phyloP scores from a whole-genome alignment of 2,113 vertebrate species.

The Crypturellus undulatus region DNA sequence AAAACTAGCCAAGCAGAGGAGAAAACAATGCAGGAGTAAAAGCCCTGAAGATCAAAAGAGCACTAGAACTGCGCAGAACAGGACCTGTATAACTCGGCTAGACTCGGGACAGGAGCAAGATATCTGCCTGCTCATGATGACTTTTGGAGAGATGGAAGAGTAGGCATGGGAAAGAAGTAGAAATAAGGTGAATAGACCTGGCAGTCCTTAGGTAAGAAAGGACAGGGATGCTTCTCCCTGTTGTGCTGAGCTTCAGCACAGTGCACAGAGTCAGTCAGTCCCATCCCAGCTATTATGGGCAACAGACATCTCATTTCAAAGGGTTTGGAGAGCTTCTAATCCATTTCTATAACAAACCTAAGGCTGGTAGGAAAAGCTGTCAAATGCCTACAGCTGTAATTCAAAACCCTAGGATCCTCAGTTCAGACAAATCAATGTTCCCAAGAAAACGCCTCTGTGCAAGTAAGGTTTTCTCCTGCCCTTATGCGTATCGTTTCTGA shows the following conservation, averaged over 20 bases:
- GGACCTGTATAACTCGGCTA: not conserved
- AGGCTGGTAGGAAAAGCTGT: not conserved
- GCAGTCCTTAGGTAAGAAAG: not conserved
- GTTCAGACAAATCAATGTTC: not conserved
- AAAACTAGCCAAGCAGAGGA: slow-evolving; percentile 33
- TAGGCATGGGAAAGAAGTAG: not conserved
- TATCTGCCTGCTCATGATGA: not conserved
- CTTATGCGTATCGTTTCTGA: not conserved
- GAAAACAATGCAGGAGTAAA: not conserved
- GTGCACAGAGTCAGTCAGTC: not conserved
- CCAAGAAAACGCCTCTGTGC: not conserved
- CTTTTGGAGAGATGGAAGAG: not conserved
- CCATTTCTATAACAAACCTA: not conserved
- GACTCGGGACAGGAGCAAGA: not conserved
- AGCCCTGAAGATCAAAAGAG: not conserved
- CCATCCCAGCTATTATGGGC: not conserved
- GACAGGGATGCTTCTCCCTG: not conserved
- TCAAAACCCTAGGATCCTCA: not conserved
- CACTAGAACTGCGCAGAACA: not conserved
- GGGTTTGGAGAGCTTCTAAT: not conserved
- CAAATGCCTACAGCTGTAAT: not conserved
- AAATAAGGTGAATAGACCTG: not conserved
- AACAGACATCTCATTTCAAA: not conserved
- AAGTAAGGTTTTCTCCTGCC: not conserved
- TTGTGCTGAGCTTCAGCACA: not conserved